Evolutionary conservation across 2,113 vertebrate genomes (phyloP), one percentile per base, ranked within the genome.

Genomic region (Sylvia atricapilla): DNA sequence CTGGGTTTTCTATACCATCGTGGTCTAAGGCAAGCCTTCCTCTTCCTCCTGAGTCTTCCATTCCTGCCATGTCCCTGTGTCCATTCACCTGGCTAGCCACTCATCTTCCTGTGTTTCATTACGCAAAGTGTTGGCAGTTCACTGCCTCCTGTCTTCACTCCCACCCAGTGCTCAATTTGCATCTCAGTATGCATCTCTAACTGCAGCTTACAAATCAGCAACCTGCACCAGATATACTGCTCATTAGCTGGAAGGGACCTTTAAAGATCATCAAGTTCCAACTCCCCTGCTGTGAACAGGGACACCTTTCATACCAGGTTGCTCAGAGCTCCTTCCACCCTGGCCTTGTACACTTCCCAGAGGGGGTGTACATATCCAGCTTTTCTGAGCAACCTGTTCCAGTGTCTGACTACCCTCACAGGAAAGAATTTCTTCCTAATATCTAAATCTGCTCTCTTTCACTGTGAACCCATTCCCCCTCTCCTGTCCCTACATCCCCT

Each of bases 331-430:
- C 46, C 1, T 1, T 46, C 55, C 33, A n/a, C 10, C 19, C 18
- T 28, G 47, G 46, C 27, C 55, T 52, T 44, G 37, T 53, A 33
- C 1, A 3, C 28, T 53, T 69, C 22, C 22, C 28, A 39, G 33
- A 62, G 18, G 22, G 31, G 3, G 0, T 11, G 27, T 62, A 19
- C 6, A 16, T 15, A 33, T 8, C 7, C 28, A 69, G 0, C 27
- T 69, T 60, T 20, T 12, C 18, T 60, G 27, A 44, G 23, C 84
- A 39, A 15, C 33, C 33, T 46, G 14, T 44, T 77, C 27, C 33
- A 39, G 28, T 21, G 25, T 15, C 33, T 69, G 33, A 15, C 3
- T 5, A 77, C 22, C 11, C 39, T 87, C 63, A 69, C 15, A n/a
- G 47, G 52, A 53, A 87, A 69, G 46, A 53, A 46, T 39, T 62